Evolutionary conservation across 2,113 vertebrate species (phyloP).

Genomic region (Pluvialis apricaria): DNA sequence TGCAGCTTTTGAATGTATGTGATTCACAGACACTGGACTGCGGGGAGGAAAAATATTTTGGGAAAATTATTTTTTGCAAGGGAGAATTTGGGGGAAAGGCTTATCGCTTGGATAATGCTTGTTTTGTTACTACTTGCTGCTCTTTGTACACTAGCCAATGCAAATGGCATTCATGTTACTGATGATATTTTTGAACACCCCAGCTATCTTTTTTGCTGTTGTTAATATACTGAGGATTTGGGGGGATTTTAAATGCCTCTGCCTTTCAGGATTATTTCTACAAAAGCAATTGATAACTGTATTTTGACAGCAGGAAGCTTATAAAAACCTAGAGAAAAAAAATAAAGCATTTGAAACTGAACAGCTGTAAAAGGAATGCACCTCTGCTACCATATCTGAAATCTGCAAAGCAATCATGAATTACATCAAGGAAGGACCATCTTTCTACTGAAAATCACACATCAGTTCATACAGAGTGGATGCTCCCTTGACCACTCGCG

Average conservation of each 20-base stretch:
- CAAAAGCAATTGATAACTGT: constrained; percentile 58
- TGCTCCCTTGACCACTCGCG: background rate
- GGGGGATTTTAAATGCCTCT: constrained; percentile 62
- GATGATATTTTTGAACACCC: constrained; percentile 57
- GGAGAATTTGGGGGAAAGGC: background rate
- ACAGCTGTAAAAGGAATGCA: constrained; percentile 18
- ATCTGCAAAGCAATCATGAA: background rate
- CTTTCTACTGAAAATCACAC: constrained; percentile 22
- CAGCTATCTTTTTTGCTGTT: constrained; percentile 64
- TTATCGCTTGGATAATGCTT: constrained; percentile 28
- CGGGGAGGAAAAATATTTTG: constrained; percentile 23
- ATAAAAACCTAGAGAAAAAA: constrained; percentile 1
- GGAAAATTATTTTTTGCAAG: constrained; percentile 30
- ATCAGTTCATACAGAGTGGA: background rate
- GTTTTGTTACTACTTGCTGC: constrained; percentile 53
- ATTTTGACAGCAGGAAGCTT: constrained; percentile 54
- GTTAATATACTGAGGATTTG: constrained; percentile 55
- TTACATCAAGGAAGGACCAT: constrained; percentile 2
- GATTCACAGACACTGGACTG: constrained; percentile 32
- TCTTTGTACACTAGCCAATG: constrained; percentile 55
- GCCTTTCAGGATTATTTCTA: constrained; percentile 62
- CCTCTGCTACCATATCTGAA: constrained; percentile 52
- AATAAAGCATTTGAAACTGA: constrained; percentile 30
- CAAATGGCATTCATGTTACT: constrained; percentile 31
- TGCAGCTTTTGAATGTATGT: constrained; percentile 55